A percentile compares a stretch with the other conserved stretches of the same genome.
Evolutionary conservation across 2,113 vertebrate genomes (phyloP).

Genomic region (Hyaena hyaena): DNA sequence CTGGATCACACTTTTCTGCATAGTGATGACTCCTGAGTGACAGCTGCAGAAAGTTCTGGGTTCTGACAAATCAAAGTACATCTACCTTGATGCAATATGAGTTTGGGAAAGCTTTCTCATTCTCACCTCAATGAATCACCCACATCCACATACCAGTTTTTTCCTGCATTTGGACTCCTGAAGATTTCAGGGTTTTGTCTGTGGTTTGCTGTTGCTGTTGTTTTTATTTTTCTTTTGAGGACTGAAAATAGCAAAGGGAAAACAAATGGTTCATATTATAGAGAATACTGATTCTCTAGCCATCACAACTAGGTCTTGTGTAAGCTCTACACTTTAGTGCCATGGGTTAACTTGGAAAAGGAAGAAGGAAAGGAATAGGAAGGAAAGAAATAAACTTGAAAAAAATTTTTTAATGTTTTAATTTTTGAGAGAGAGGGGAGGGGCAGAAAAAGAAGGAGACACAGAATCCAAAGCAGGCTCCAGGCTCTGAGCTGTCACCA

Average conservation of each 20-base stretch:
- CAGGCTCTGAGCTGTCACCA: too few relatives aligned
- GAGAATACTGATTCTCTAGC: not conserved
- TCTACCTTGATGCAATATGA: not conserved
- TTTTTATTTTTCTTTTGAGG: not conserved
- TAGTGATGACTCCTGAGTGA: not conserved
- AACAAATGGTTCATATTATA: not conserved
- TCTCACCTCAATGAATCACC: not conserved
- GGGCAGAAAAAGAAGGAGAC: too few relatives aligned
- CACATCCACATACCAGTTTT: not conserved
- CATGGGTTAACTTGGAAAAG: not conserved
- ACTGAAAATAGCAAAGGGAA: not conserved
- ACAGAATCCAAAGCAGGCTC: too few relatives aligned
- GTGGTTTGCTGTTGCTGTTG: not conserved
- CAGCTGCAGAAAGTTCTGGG: not conserved
- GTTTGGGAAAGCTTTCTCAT: not conserved
- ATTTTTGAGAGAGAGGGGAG: too few relatives aligned
- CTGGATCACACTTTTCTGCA: not conserved
- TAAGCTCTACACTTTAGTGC: not conserved
- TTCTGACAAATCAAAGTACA: not conserved
- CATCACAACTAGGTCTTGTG: not conserved
- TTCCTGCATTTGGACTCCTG: not conserved
- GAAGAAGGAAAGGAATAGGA: not conserved
- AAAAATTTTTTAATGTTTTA: too few relatives aligned
- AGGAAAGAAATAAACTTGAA: not conserved
- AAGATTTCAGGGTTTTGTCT: not conserved